Percentiles rank a stretch among this genome's conserved stretches.
Evolutionary conservation across 2,113 vertebrate species (phyloP).

Genomic region (Elaphurus davidianus): DNA sequence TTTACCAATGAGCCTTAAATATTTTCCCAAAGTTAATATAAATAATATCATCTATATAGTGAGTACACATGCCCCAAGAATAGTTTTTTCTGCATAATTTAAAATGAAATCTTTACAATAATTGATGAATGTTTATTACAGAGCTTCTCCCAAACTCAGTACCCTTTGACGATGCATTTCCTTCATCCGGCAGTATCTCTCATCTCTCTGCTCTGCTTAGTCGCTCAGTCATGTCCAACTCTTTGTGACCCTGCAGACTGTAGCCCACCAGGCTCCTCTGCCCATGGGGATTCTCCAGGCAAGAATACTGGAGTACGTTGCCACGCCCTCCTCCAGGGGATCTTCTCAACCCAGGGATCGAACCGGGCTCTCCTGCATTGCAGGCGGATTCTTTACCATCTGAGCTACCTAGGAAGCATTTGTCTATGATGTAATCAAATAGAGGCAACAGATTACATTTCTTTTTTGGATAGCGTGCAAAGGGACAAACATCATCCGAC

Average conservation of each 20-base stretch:
- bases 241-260: fast-evolving
- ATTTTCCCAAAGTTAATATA: neutral
- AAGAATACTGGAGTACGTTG: neutral
- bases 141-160: neutral
- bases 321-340: neutral
- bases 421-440: neutral
- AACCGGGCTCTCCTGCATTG: neutral
- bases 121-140: neutral
- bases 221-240: neutral
- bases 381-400: neutral
- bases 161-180: neutral
- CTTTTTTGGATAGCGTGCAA: neutral
- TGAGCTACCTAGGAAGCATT: neutral
- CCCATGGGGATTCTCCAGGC: neutral
- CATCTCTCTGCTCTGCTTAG: neutral
- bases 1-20: neutral
- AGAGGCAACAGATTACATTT: neutral
- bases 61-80: neutral
- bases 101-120: conserved; percentile 7
- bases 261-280: neutral
- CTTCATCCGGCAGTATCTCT: neutral
- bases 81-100: conserved; percentile 1
- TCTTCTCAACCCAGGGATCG: neutral
- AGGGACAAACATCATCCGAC: neutral
- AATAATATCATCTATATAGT: neutral